These are phyloP conservation scores for Pholis gunnellus DNA, from an alignment of 2,113 vertebrate genomes.

Conservation along the genomic window DNA sequence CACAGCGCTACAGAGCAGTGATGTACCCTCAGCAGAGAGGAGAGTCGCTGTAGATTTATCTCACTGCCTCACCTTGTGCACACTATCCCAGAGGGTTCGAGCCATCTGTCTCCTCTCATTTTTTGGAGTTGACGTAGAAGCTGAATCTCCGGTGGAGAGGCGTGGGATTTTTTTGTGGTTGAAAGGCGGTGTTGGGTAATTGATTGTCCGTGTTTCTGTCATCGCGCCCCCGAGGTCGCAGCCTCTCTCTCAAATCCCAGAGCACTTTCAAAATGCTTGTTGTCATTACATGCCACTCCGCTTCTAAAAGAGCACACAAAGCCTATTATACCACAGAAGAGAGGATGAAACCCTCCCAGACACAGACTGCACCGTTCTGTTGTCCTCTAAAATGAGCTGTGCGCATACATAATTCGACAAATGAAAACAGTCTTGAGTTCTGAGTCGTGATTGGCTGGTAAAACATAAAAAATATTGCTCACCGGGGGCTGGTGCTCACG, in stretches of 20 bases:
- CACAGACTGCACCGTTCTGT: background rate
- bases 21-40: background rate
- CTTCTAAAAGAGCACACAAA: background rate
- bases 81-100: background rate
- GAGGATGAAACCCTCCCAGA: background rate
- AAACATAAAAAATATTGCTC: slow-evolving; percentile 17
- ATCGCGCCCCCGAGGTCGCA: slow-evolving; percentile 7
- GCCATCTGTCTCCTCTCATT: slow-evolving; percentile 17
- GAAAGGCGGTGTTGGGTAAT: slow-evolving; percentile 38
- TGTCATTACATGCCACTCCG: slow-evolving; percentile 21
- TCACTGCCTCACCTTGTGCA: slow-evolving; percentile 7
- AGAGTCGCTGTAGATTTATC: background rate
- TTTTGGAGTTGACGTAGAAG: background rate
- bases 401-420: slow-evolving; percentile 12
- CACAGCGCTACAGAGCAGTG: background rate
- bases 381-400: background rate
- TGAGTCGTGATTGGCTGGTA: background rate
- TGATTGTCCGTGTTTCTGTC: slow-evolving; percentile 47
- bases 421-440: background rate
- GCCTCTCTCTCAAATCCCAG: slow-evolving; percentile 12
- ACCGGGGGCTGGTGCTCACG: background rate
- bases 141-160: slow-evolving; percentile 17
- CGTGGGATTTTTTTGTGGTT: slow-evolving; percentile 2
- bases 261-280: slow-evolving; percentile 33
- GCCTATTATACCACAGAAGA: background rate